Conservation (phyloP, 2,797 vertebrate species). For the Numenius phaeopus region DNA sequence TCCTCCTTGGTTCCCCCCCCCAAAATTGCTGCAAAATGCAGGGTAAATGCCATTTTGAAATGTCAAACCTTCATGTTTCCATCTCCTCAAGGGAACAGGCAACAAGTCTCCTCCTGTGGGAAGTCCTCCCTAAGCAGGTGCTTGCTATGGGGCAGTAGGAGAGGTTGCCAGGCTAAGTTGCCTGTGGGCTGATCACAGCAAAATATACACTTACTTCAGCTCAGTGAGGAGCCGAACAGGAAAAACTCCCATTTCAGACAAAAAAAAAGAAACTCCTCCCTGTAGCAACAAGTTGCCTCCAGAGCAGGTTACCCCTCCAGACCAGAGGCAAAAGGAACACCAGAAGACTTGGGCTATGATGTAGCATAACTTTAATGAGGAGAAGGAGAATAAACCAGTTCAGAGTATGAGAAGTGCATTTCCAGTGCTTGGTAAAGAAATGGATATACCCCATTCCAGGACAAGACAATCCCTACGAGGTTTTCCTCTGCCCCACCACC, state of each 20-base stretch:
- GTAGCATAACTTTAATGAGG: slow-evolving; percentile 55
- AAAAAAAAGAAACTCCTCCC: neutral
- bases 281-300: neutral
- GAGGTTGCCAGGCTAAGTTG: neutral
- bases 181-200: neutral
- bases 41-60: neutral
- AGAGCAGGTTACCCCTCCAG: neutral
- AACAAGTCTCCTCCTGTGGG: neutral
- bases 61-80: neutral
- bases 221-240: neutral
- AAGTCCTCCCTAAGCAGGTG: neutral
- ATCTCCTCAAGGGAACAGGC: neutral
- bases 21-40: neutral
- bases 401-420: neutral
- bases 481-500: neutral
- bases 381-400: neutral
- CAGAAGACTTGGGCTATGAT: slow-evolving; percentile 14
- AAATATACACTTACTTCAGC: neutral
- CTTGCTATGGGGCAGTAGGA: neutral
- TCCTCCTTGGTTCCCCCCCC: neutral
- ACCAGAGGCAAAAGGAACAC: neutral
- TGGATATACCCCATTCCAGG: neutral
- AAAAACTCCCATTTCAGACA: neutral
- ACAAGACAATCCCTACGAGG: neutral
- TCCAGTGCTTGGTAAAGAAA: neutral